Evolutionary conservation across 1,140 invertebrate species (phyloP).

Genomic region (Holcopasites calliopsidis): DNA sequence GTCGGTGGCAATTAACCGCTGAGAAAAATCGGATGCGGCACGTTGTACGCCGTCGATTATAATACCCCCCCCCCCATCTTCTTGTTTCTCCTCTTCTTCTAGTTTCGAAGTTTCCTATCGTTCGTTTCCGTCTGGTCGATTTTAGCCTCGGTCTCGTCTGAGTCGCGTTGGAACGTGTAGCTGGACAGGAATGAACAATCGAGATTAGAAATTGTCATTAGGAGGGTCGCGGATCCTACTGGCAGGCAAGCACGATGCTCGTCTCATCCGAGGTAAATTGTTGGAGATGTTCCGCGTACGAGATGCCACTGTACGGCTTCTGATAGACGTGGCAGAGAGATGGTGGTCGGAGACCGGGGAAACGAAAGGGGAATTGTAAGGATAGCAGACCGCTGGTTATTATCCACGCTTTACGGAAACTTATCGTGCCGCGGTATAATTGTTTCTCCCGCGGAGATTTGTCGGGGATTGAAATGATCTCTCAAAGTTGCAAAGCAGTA

Average conservation of each 20-base stretch:
- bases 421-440: slow-evolving; percentile 45
- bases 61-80: slow-evolving; percentile 15
- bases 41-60: slow-evolving; percentile 59
- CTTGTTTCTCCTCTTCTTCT: slow-evolving; percentile 9
- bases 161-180: neutral
- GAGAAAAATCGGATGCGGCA: slow-evolving; percentile 47
- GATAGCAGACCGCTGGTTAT: slow-evolving; percentile 39
- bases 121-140: neutral
- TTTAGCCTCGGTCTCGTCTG: neutral
- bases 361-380: neutral
- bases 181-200: slow-evolving; percentile 55
- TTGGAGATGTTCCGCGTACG: slow-evolving; percentile 16
- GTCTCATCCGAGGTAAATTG: slow-evolving; percentile 44
- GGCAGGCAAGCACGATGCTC: neutral
- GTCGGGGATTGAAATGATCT: neutral
- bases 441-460: slow-evolving; percentile 6
- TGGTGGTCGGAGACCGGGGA: neutral
- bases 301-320: neutral
- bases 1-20: slow-evolving; percentile 67
- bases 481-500: too few species aligned
- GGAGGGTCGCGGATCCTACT: slow-evolving; percentile 11
- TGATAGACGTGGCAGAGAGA: neutral
- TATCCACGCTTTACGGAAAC: slow-evolving; percentile 49
- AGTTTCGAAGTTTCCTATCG: neutral
- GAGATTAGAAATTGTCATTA: slow-evolving; percentile 77